phyloP scores from a whole-genome alignment of 2,888 invertebrate species.

The Leucophenga montana region DNA sequence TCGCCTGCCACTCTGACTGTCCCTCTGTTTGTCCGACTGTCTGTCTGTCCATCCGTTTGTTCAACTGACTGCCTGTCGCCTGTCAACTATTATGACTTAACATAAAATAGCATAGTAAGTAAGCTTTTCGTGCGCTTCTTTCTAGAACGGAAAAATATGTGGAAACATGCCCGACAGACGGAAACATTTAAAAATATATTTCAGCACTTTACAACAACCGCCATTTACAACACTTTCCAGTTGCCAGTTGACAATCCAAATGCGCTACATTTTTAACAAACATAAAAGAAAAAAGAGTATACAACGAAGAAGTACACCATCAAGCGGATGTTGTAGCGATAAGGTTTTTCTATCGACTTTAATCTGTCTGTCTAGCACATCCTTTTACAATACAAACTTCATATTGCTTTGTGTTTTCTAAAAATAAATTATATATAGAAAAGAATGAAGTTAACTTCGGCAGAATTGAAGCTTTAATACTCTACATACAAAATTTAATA shows the following conservation, averaged over 20 bases:
- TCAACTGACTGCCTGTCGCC: background rate
- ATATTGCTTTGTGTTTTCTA: background rate
- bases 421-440: no score
- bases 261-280: background rate
- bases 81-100: conserved; percentile 1
- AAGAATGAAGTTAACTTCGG: no score
- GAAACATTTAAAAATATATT: conserved; percentile 21
- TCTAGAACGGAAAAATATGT: no score
- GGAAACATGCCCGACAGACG: conserved; percentile 2
- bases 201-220: background rate
- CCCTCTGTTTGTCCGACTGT: no score
- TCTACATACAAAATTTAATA: no score
- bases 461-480: no score
- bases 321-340: background rate
- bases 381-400: background rate
- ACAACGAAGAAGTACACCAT: background rate
- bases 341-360: background rate
- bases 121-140: background rate
- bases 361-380: background rate
- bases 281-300: background rate
- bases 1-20: no score
- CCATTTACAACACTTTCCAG: background rate
- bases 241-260: background rate
- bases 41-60: no score
- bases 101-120: background rate